A percentile compares a stretch with the other conserved stretches of the same genome.
Conservation (phyloP, 2,888 invertebrate genomes). For the Ptilodon capucinus region DNA sequence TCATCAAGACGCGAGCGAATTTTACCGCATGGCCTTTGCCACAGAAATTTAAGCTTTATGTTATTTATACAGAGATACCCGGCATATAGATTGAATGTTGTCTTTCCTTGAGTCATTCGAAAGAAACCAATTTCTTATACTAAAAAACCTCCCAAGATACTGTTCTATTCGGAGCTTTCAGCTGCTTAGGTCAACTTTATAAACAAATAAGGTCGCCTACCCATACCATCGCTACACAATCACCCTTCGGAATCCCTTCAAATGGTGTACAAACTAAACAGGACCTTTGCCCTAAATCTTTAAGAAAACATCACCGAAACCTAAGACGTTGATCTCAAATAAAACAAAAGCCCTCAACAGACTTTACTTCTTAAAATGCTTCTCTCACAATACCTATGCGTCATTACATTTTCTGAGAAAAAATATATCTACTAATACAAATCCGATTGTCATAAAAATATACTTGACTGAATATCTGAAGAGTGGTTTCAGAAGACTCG, state of each 20-base stretch:
- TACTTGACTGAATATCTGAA: neutral
- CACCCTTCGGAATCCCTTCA: neutral
- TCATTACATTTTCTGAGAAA: neutral
- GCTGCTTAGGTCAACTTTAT: neutral
- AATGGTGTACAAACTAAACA: neutral
- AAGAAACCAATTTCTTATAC: no score
- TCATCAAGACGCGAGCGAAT: no score
- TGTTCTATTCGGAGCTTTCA: no score
- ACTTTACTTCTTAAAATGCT: neutral
- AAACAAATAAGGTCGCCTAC: neutral
- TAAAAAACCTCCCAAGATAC: no score
- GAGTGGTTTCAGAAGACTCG: neutral
- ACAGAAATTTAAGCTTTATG: no score
- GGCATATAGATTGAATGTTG: no score
- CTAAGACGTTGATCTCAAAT: neutral
- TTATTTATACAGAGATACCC: no score
- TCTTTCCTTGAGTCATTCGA: no score
- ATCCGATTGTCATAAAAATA: neutral
- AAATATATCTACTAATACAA: neutral
- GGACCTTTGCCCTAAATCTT: neutral
- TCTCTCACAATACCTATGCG: neutral
- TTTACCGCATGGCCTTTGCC: no score
- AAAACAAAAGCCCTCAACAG: neutral
- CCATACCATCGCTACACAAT: neutral
- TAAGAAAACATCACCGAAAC: neutral